Percentiles rank a stretch among this genome's conserved stretches.
phyloP scores from a whole-genome alignment of 2,113 vertebrate species.

The Sminthopsis crassicaudata region DNA sequence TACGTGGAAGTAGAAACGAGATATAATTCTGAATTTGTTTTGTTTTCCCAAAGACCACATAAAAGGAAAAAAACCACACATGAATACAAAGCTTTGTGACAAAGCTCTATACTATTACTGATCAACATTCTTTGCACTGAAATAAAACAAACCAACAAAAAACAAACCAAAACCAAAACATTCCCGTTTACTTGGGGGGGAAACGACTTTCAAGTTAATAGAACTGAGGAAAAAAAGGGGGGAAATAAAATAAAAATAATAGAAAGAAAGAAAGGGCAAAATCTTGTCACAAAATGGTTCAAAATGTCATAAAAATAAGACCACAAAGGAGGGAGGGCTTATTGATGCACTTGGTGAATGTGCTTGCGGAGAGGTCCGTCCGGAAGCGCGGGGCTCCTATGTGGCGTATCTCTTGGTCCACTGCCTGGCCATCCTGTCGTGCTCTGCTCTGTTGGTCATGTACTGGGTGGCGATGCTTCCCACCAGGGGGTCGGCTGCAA shows the following conservation, averaged over 20 bases:
- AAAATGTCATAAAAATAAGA: slow-evolving; percentile 86
- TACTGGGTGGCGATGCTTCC: slow-evolving; percentile 98
- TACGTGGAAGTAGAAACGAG: slow-evolving; percentile 90
- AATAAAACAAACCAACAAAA: slow-evolving; percentile 82
- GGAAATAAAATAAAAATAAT: slow-evolving; percentile 70
- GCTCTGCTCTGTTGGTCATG: slow-evolving; percentile 97
- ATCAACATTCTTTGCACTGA: slow-evolving; percentile 90
- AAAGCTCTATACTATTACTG: slow-evolving; percentile 92
- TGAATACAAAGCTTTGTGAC: slow-evolving; percentile 92
- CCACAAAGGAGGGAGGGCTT: slow-evolving; percentile 84
- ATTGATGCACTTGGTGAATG: slow-evolving; percentile 97
- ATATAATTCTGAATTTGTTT: slow-evolving; percentile 91
- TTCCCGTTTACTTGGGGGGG: slow-evolving; percentile 88
- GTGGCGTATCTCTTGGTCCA: slow-evolving; percentile 98
- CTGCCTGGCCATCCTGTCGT: slow-evolving; percentile 98
- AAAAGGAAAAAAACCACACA: slow-evolving; percentile 87
- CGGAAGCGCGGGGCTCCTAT: slow-evolving; percentile 83
- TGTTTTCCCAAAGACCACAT: slow-evolving; percentile 84
- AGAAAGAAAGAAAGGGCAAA: slow-evolving; percentile 80
- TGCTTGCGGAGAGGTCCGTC: slow-evolving; percentile 94
- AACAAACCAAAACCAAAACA: slow-evolving; percentile 62
- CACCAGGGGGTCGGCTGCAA: slow-evolving; percentile 95
- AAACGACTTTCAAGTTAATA: slow-evolving; percentile 93
- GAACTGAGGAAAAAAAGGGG: slow-evolving; percentile 82
- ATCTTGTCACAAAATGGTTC: slow-evolving; percentile 89